Evolutionary conservation across 2,113 vertebrate genomes (phyloP).

Genomic region (Strix aluco): DNA sequence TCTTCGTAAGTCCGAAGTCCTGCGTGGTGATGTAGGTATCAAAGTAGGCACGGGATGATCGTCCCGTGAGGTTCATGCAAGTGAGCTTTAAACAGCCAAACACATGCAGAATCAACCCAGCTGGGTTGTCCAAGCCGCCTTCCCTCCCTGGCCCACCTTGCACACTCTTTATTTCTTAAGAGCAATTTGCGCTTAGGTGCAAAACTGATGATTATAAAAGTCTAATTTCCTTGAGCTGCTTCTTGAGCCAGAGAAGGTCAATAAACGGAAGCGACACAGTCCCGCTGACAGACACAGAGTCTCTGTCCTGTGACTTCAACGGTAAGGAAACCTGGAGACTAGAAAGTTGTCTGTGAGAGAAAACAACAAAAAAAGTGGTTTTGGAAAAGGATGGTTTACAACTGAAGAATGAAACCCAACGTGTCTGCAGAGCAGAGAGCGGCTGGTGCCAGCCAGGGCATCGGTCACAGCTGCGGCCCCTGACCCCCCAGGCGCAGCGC

Average conservation of each 20-base stretch:
- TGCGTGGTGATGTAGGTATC: neutral
- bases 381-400: neutral
- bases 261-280: rapidly evolving
- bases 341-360: neutral
- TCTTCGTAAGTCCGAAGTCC: rapidly evolving
- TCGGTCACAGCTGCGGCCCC: no score
- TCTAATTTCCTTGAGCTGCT: neutral
- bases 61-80: neutral
- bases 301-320: neutral
- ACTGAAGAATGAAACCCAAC: neutral
- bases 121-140: rapidly evolving
- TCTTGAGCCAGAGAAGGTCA: neutral
- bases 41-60: neutral
- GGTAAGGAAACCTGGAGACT: neutral
- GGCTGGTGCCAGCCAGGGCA: neutral
- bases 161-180: rapidly evolving
- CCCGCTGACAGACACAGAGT: neutral
- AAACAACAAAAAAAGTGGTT: neutral
- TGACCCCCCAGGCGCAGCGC: neutral
- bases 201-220: rapidly evolving
- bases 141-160: neutral
- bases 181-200: rapidly evolving
- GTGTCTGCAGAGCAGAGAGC: neutral
- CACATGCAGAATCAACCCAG: rapidly evolving
- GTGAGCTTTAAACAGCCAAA: neutral